Percentiles rank a stretch among this genome's conserved stretches.
Conservation (phyloP, 2,113 vertebrate genomes). For the Lathamus discolor region DNA sequence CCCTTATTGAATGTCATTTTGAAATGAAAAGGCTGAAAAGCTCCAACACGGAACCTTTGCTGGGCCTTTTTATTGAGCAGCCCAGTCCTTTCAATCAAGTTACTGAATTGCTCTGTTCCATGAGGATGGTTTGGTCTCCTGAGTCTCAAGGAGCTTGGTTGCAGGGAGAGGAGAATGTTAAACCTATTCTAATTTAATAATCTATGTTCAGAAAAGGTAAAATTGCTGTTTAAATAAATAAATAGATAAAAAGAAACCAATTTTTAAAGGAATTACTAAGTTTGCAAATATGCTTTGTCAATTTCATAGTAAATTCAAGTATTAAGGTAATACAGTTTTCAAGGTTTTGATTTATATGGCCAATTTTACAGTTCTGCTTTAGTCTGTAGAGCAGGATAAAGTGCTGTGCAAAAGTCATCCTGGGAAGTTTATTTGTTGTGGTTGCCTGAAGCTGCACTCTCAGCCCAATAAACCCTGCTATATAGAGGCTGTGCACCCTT, state of each 20-base stretch:
- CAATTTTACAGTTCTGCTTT: neutral
- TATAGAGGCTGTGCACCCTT: neutral
- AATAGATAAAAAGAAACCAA: slow-evolving; percentile 2
- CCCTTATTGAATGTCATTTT: slow-evolving; percentile 29
- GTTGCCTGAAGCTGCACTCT: neutral
- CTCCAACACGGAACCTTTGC: neutral
- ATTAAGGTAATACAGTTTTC: neutral
- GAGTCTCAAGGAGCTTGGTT: neutral
- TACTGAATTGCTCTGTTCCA: neutral
- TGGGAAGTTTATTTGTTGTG: neutral
- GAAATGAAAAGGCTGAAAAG: slow-evolving; percentile 57
- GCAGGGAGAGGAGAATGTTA: slow-evolving; percentile 7
- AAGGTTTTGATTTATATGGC: neutral
- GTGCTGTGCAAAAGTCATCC: neutral
- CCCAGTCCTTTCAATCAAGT: slow-evolving; percentile 45
- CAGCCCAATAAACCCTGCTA: neutral
- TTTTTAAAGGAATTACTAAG: neutral
- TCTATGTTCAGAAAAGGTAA: slow-evolving; percentile 1
- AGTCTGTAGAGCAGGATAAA: neutral
- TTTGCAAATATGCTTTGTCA: neutral
- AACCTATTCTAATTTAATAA: slow-evolving; percentile 52
- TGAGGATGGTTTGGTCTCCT: slow-evolving; percentile 9
- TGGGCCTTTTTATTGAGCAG: slow-evolving; percentile 1
- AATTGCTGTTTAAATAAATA: neutral
- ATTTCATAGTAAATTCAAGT: neutral